Base-by-base conservation (phyloP, 2,113 vertebrate species). In the Actenoides lindsayi region DNA sequence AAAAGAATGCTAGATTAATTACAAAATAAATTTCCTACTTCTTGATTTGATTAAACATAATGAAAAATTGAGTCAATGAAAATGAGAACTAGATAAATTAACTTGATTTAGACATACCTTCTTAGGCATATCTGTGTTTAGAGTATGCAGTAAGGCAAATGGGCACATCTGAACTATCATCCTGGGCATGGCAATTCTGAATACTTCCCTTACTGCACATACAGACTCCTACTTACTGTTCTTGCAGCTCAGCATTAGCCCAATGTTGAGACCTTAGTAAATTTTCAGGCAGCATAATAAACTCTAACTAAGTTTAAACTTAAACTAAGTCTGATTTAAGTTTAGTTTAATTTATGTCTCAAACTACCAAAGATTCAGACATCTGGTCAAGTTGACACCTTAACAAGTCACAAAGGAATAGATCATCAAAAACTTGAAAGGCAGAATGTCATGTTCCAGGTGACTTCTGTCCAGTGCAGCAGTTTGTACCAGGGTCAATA, bases 31-130 rank as follows among this genome's bases (percentile, higher is more conserved):
- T 93, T 96, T 95, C 63, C 6, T 21, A 68, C 16, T 60, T 82
- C 85, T 73, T 80, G 74, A 78, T 93, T 82, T 87, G 76, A 96
- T 92, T 93, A 92, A 91, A 81, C n/a, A 27, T 67, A 95, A 95
- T 83, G 77, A 89, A 91, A 93, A 90, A 92, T 33, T 11, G 21
- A 92, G 42, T 78, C 60, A 56, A 20, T 62, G 89, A 89, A 95
- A 89, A 78, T 63, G 23, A 86, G 33, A 94, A 80, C 50, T 21
- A 94, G 42, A 37, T 42, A 92, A 83, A 89, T 84, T 76, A 83
- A 89, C 68, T 63, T 46, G 28, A 23, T 81, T 92, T 44, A 75
- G 44, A 65, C 25, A 67, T 60, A 86, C 9, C 6, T 82, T 73
- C 33, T 74, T 69, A 68, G 41, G 24, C 10, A 63, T 35, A 48